phyloP scores from a whole-genome alignment of 2,797 vertebrate species.

The Vultur gryphus region DNA sequence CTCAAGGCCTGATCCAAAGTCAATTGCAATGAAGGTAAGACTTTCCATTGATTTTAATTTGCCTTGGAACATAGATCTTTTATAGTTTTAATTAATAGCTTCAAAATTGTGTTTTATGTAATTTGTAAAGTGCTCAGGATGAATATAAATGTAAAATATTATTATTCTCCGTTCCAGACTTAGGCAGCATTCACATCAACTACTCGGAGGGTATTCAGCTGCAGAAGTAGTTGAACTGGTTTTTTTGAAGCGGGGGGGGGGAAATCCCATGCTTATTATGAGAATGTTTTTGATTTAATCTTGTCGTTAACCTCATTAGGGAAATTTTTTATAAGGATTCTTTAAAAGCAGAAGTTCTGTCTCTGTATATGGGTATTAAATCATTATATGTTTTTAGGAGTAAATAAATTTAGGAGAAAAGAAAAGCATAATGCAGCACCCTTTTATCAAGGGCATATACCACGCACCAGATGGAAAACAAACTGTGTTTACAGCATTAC shows the following conservation, averaged over 20 bases:
- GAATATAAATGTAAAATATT: background rate
- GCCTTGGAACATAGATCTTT: background rate
- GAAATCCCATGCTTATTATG: background rate
- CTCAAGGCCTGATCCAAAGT: background rate
- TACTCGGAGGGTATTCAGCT: background rate
- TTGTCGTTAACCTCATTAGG: background rate
- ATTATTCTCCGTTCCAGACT: background rate
- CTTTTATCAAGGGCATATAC: constrained; percentile 58
- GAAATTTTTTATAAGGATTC: background rate
- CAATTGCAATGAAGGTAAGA: background rate
- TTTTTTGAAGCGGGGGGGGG: accelerated
- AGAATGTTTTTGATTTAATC: background rate
- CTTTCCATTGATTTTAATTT: background rate
- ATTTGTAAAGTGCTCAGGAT: background rate
- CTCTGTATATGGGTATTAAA: constrained; percentile 3
- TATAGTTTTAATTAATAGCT: background rate
- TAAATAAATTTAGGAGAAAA: constrained; percentile 31
- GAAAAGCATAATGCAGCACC: constrained; percentile 40
- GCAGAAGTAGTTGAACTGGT: background rate
- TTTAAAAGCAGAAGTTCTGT: background rate
- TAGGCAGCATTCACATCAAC: background rate
- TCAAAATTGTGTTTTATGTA: background rate
- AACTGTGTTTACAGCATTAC: constrained; percentile 64
- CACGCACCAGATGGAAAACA: constrained; percentile 63
- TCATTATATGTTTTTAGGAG: background rate